Base-by-base conservation (phyloP, 2,797 vertebrate genomes). In the Knipowitschia caucasica region DNA sequence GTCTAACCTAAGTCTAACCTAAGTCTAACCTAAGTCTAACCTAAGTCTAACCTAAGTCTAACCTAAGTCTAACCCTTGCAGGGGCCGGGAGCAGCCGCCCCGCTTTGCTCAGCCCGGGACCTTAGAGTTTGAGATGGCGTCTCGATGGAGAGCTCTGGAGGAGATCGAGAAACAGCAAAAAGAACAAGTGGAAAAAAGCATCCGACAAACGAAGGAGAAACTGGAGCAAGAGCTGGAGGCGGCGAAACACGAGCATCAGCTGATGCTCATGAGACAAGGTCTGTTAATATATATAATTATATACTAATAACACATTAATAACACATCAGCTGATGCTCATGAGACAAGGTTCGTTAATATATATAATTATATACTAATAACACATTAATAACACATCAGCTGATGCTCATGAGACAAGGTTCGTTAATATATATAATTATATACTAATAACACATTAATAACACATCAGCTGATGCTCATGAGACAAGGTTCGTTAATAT, bases 241-340 rank as follows among this genome's bases (percentile, higher is more conserved):
- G 0, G 97, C 96, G 53, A 93, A 94, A 76, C 95, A 99, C 21
- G 96, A 99, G 47, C 95, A 99, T 76, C 97, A 99, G 70, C 91
- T 98, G 59, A 99, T 98, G 97, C 81, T 99, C 58, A 99, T 98
- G 97, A 93, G 96, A 85, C 95, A 99, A 89, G 97, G 97, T 96
- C n/a, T n/a, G n/a, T n/a, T n/a, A n/a, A n/a, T n/a, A n/a, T n/a
- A n/a, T n/a, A n/a, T n/a, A n/a, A n/a, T n/a, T n/a, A n/a, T n/a
- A n/a, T n/a, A n/a, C n/a, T n/a, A n/a, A n/a, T n/a, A n/a, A n/a
- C n/a, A n/a, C n/a, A n/a, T n/a, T n/a, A n/a, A n/a, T n/a, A n/a
- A n/a, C n/a, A n/a, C n/a, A n/a, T n/a, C n/a, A n/a, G n/a, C n/a
- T n/a, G n/a, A n/a, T n/a, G n/a, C n/a, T n/a, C n/a, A n/a, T n/a